Conservation (phyloP, 2,113 vertebrate species). For the Rhabdomys dilectus region DNA sequence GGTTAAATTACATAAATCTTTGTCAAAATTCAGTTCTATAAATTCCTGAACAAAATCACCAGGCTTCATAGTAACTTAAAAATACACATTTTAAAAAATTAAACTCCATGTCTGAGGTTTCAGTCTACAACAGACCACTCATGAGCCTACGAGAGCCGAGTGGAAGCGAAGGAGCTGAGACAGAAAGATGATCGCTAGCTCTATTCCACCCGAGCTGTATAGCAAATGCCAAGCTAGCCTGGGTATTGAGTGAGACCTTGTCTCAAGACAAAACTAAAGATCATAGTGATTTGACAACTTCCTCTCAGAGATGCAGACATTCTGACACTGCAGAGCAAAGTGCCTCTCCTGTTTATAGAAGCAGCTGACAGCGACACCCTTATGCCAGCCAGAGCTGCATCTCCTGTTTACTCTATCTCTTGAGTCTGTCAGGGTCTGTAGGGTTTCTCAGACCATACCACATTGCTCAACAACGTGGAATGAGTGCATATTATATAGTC, state of each 20-base stretch:
- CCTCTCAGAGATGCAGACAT: neutral
- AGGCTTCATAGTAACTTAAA: neutral
- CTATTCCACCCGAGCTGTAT: neutral
- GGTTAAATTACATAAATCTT: neutral
- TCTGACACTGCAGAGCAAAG: no score
- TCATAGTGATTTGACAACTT: neutral
- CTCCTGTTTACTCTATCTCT: neutral
- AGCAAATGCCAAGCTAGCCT: neutral
- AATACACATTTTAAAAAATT: neutral
- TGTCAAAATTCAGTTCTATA: neutral
- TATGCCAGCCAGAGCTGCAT: neutral
- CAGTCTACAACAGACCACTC: neutral
- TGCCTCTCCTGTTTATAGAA: neutral
- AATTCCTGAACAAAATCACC: neutral
- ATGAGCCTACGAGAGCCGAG: neutral
- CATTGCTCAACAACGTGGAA: accelerated
- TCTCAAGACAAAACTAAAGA: neutral
- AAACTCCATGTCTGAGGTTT: neutral
- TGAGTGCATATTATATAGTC: neutral
- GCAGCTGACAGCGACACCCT: neutral
- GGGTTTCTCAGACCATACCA: neutral
- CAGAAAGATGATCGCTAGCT: no score
- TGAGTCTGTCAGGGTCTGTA: neutral
- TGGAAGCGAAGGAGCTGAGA: no score
- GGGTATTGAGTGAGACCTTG: no score